Percentiles rank a stretch among this genome's conserved stretches.
Evolutionary conservation across 2,113 vertebrate genomes (phyloP).

Genomic region (Sander lucioperca): DNA sequence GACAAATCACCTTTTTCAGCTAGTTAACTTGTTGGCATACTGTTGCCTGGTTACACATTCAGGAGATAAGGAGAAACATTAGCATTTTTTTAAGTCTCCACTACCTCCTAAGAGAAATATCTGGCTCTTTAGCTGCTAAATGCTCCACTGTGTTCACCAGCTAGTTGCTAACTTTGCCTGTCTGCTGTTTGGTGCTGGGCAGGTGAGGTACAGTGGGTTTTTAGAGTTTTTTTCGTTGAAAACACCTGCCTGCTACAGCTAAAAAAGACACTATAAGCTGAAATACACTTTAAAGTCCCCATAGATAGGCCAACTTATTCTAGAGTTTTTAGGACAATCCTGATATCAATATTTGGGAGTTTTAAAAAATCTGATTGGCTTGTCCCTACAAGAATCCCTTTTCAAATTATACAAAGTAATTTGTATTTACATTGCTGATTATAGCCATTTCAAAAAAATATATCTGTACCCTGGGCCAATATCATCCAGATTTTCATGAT

Average conservation of each 20-base stretch:
- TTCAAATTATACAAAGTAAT: slow-evolving; percentile 8
- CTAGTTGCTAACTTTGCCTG: not conserved
- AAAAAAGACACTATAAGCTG: not conserved
- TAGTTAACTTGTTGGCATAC: not conserved
- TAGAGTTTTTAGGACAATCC: not conserved
- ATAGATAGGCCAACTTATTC: not conserved
- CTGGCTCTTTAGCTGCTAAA: not conserved
- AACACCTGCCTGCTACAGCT: slow-evolving; percentile 6
- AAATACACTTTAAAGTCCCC: not conserved
- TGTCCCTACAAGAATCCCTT: not conserved
- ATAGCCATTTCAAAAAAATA: not conserved
- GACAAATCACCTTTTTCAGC: not conserved
- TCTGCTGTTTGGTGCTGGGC: slow-evolving; percentile 14
- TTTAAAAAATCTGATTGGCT: not conserved
- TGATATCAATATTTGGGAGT: not conserved
- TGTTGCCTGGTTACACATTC: not conserved
- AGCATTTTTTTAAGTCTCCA: not conserved
- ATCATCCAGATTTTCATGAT: not conserved
- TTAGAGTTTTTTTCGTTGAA: not conserved
- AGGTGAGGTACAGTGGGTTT: not conserved
- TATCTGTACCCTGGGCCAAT: not conserved
- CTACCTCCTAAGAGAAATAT: not conserved
- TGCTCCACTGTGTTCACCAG: not conserved
- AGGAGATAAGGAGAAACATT: not conserved
- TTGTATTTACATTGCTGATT: not conserved